Base-by-base conservation (phyloP, 2,888 invertebrate genomes). In the Steinernema hermaphroditum region DNA sequence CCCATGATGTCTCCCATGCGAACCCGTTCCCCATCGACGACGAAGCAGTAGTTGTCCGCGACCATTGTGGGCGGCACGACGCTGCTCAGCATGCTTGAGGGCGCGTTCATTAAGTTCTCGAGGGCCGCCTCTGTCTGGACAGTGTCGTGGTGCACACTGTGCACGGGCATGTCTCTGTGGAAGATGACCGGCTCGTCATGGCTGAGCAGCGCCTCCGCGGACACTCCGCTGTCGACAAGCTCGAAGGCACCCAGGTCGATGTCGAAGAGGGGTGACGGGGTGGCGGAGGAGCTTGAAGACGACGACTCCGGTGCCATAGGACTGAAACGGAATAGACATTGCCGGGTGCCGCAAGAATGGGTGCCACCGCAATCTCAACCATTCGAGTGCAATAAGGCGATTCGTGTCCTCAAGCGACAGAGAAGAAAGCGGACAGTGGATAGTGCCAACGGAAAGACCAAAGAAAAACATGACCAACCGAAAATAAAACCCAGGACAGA, bases 81-180 rank as follows among this genome's bases (percentile, higher is more conserved):
- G 19, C 75, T 77, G n/a, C 77, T 80, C 22, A 86, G 74, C 84
- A 85, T 85, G 44, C 79, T 77, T 19, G 78, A 77, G 0, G 86
- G 85, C 8, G 86, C 86, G n/a, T 81, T 79, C 82, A 86, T 85
- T 34, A 86, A 76, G 41, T 82, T 85, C 43, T 83, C 82, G n/a
- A 86, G 75, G n/a, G 86, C 86, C 2, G 85, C 81, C 75, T 86
- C 86, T 6, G 86, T 86, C 71, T 87, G 84, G 0, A 86, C 86
- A 0, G 86, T 85, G 72, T 87, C 84, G 75, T 86, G 85, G 62
- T 85, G 85, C 0, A 86, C 86, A 14, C 81, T 81, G 74, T 87
- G 87, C 27, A 86, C 86, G 16, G 86, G 86, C 78, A 87, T 76
- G 68, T 81, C 81, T 72, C 81, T 79, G 29, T 82, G 81, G 69